Evolutionary conservation across 1,140 invertebrate genomes (phyloP).

Genomic region (Chionoecetes opilio): DNA sequence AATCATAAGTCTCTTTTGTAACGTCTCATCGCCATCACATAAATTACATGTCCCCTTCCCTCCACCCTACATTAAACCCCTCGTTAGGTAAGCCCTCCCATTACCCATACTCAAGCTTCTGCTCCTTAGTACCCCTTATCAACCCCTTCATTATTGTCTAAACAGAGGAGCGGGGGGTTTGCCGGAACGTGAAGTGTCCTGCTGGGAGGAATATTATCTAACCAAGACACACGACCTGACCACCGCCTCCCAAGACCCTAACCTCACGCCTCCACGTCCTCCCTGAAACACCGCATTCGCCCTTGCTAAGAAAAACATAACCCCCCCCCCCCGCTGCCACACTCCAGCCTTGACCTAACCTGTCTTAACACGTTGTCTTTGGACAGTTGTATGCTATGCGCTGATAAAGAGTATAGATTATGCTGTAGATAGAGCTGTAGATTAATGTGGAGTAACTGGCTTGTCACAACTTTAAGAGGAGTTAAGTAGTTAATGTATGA

Average conservation of each 20-base stretch:
- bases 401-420: too few relatives aligned
- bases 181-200: not conserved
- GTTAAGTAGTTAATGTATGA: too few relatives aligned
- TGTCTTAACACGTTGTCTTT: not conserved
- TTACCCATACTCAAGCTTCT: not conserved
- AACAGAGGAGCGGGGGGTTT: not conserved
- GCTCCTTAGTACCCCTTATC: not conserved
- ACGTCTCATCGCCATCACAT: too few relatives aligned
- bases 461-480: too few relatives aligned
- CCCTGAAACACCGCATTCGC: not conserved
- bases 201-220: conserved; percentile 20
- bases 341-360: not conserved
- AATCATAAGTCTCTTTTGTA: too few relatives aligned
- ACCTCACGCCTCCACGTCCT: not conserved
- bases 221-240: not conserved
- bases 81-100: too few relatives aligned
- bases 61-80: too few relatives aligned
- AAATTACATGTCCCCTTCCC: too few relatives aligned
- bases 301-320: too few relatives aligned
- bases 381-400: not conserved
- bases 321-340: not conserved
- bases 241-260: not conserved
- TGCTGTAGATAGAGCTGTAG: too few relatives aligned
- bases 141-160: not conserved
- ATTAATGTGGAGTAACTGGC: too few relatives aligned